These are phyloP conservation scores for Camponotus vicinus DNA, from an alignment of 1,140 invertebrate genomes.

Conservation along the genomic window DNA sequence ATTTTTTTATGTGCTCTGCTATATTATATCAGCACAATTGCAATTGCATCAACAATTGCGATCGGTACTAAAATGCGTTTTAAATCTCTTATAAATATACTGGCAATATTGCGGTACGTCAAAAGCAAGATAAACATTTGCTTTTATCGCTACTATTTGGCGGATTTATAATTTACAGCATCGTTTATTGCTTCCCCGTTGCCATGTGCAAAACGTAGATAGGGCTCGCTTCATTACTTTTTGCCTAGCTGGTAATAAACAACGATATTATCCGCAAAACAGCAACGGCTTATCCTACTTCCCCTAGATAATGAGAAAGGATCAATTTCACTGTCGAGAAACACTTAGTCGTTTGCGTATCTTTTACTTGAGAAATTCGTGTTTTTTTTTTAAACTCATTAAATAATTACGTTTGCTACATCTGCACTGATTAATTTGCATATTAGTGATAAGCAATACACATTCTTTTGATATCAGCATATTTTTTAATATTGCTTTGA, in stretches of 20 bases:
- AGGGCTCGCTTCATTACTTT: conserved; percentile 43
- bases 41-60: no score
- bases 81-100: conserved; percentile 2
- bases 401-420: conserved; percentile 1
- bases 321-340: background rate
- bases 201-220: conserved; percentile 39
- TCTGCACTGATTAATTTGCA: background rate
- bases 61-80: background rate
- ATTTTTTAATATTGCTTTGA: background rate
- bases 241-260: conserved; percentile 33
- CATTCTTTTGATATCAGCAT: background rate
- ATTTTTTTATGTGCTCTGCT: background rate
- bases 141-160: background rate
- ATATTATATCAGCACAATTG: background rate
- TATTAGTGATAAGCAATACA: background rate
- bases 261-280: conserved; percentile 55
- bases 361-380: background rate
- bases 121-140: background rate
- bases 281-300: conserved; percentile 33
- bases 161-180: conserved; percentile 44
- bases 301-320: conserved; percentile 29
- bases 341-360: conserved; percentile 18
- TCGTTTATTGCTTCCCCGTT: background rate
- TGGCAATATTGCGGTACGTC: background rate
- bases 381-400: conserved; percentile 9